These are phyloP conservation scores for Holothuria glaberrima DNA, from an alignment of 35 echinoderm and acorn worm genomes.

Conservation along the genomic window DNA sequence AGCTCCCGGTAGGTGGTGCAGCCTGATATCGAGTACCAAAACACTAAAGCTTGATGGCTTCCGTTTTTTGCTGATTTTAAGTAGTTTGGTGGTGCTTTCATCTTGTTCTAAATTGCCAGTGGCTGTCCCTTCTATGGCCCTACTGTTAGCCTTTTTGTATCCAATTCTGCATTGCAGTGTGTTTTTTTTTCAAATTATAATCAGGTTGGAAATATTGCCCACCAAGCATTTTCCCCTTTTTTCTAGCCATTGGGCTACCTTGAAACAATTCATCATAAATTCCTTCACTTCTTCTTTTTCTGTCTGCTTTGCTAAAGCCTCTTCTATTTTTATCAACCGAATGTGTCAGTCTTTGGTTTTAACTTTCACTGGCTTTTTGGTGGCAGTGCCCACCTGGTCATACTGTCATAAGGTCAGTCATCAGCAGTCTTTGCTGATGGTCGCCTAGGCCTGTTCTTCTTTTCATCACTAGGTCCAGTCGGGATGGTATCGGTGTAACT, in stretches of 20 bases:
- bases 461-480: neutral
- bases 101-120: too few species aligned
- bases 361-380: neutral
- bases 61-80: too few species aligned
- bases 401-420: neutral
- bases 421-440: neutral
- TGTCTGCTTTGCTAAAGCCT: slow-evolving; percentile 5
- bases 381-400: neutral
- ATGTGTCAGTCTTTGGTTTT: neutral
- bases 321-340: neutral
- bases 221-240: neutral
- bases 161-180: too few species aligned
- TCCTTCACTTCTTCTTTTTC: neutral
- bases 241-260: neutral
- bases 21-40: too few species aligned
- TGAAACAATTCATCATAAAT: neutral
- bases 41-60: too few species aligned
- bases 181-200: too few species aligned
- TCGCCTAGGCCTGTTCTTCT: neutral
- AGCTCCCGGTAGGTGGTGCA: too few species aligned
- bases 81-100: too few species aligned
- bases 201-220: too few species aligned
- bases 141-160: too few species aligned
- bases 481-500: neutral
- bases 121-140: too few species aligned